phyloP scores from a whole-genome alignment of 2,113 vertebrate species.

The Prinia subflava region DNA sequence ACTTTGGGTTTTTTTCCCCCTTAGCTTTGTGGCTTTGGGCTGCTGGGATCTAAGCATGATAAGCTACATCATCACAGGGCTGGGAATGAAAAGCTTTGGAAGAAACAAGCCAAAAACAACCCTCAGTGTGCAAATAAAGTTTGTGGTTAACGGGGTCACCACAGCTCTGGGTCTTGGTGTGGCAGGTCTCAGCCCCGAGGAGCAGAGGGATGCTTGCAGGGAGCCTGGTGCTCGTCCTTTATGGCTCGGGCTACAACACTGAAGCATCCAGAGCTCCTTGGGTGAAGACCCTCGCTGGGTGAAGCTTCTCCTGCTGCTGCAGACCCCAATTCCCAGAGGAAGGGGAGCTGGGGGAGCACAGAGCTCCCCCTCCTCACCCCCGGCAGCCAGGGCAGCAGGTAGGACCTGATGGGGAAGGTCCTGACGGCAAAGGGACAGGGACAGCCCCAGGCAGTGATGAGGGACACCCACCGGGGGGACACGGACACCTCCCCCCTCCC shows the following conservation, averaged over 20 bases:
- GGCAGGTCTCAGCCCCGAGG: neutral
- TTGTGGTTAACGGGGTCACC: neutral
- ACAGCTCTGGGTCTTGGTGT: neutral
- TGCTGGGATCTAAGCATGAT: fast-evolving
- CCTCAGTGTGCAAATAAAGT: neutral
- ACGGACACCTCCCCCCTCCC: neutral
- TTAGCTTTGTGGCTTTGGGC: neutral
- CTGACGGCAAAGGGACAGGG: neutral
- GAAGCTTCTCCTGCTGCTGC: neutral
- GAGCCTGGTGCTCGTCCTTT: fast-evolving
- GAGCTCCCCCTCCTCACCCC: neutral
- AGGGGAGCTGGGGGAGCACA: fast-evolving
- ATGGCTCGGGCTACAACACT: fast-evolving
- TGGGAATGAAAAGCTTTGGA: neutral
- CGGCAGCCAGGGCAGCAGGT: neutral
- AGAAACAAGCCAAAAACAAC: neutral
- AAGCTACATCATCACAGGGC: neutral
- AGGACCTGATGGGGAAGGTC: neutral
- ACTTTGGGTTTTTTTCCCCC: neutral
- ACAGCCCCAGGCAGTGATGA: neutral
- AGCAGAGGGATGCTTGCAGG: neutral
- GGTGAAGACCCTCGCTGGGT: neutral
- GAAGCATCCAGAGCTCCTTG: neutral
- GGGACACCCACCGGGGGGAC: neutral
- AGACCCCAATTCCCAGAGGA: fast-evolving